Evolutionary conservation across 1,140 invertebrate species (phyloP), one percentile per base, ranked within the genome.

Genomic region (Thaumetopoea pityocampa): DNA sequence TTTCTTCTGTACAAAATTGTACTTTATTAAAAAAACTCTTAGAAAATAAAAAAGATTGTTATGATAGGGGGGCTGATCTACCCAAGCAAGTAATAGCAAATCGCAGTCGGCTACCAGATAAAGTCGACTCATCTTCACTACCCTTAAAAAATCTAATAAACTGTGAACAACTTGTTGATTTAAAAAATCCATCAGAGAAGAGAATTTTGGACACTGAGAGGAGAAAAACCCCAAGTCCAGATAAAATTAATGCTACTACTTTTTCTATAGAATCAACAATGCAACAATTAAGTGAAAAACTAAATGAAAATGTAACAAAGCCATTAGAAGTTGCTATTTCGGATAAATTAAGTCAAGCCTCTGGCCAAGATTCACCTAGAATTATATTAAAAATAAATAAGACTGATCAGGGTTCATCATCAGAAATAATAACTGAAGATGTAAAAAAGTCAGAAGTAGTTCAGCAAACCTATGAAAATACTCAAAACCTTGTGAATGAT

Each of bases 321-420:
- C 84, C 85, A 10, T 62, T 86, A 51, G 82, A 85, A 67, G 84
- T 86, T 24, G 76, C 67, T 52, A 74, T 84, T 37, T 63, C 72
- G 26, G 74, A 81, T 42, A 82, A 77, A 47, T 40, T 70, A 19
- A 67, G 64, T 58, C 66, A 73, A 44, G 81, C 73, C 38, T 76
- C 82, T 29, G 85, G 78, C 16, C 76, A 84, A 69, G 82, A 86
- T 66, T 86, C 85, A 19, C 85, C 85, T 20, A 61, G 84, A 61
- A 86, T 86, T 44, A 86, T 86, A 50, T 63, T 86, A 30, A 86
- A 86, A 72, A 86, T 86, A 28, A 86, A 86, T 56, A 86, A 86
- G 71, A 83, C 84, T 49, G 76, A 79, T 40, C 81, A 83, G 55
- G 84, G 84, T 42, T 52, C 82, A 40, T 80, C 82, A 48, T 73